Evolutionary conservation across 2,797 vertebrate genomes (phyloP), one percentile per base, ranked within the genome.

Genomic region (Jordanella pulchra): DNA sequence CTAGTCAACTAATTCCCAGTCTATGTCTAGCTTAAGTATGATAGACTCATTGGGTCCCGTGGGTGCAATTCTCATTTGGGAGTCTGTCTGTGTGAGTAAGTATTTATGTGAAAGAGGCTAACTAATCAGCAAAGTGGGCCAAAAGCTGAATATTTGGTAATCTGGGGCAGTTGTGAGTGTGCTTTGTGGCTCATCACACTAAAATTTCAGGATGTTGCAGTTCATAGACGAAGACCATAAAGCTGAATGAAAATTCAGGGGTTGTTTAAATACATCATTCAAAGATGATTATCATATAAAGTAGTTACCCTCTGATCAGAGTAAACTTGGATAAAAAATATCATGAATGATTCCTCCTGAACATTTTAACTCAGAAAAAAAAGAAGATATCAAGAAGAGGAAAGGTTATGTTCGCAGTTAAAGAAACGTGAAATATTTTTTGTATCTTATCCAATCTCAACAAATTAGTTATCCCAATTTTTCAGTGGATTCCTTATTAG

Each of bases 1-100:
- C 80, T 91, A 91, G 87, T 92, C 90, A 92, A 90, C 88, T 92
- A 92, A 92, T 92, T 91, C 91, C 91, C 91, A 93, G 90, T 92
- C 91, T 92, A 93, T 92, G 91, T 91, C 92, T 91, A 92, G 90
- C 92, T 91, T 87, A 93, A 92, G 90, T 91, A 91, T 93, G 92
- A 93, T 90, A 87, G 90, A 93, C 89, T 92, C 88, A 92, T 91
- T 90, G 84, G 73, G 86, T 92, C 91, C 87, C 89, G 72, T 83
- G 92, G 87, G 90, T 88, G 81, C 86, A 88, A 89, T 93, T 92
- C 89, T 92, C 91, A 92, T 93, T 92, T 92, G 90, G 88, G 89
- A 91, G 91, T 92, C 89, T 93, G 91, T 90, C 91, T 91, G 87
- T 92, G 89, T 92, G 91, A 92, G 86, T 89, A 86, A 92, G 89